These are phyloP conservation scores for Ptyas mucosa DNA, from an alignment of 2,113 vertebrate genomes.

Conservation along the genomic window DNA sequence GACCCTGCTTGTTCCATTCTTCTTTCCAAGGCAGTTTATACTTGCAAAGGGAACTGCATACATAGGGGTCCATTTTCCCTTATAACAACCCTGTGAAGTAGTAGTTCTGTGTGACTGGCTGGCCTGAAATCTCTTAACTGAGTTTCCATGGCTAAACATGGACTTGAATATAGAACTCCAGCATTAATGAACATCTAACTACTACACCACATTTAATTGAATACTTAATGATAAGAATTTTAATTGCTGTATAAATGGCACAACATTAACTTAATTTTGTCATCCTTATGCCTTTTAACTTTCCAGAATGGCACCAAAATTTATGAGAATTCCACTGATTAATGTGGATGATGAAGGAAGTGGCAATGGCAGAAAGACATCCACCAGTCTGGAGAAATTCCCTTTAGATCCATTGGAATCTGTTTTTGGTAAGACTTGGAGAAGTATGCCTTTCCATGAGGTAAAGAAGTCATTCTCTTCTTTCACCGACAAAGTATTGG, in stretches of 20 bases:
- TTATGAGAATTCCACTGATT: conserved; percentile 53
- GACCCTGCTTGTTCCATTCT: neutral
- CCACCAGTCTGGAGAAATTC: neutral
- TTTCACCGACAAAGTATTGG: neutral
- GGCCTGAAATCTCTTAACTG: neutral
- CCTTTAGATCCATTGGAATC: neutral
- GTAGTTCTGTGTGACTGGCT: neutral
- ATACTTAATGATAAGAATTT: neutral
- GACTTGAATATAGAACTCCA: neutral
- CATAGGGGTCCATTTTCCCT: neutral
- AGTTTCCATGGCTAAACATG: neutral
- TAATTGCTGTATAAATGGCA: neutral
- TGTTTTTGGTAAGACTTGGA: neutral
- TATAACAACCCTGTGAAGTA: neutral
- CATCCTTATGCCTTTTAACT: neutral
- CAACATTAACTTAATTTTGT: neutral
- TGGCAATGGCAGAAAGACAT: neutral
- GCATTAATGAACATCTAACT: neutral
- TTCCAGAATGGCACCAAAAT: conserved; percentile 38
- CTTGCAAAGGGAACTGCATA: neutral
- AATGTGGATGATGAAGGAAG: neutral
- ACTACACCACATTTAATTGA: neutral
- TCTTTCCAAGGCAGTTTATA: neutral
- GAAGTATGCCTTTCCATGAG: neutral
- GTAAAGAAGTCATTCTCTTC: neutral